A percentile compares a stretch with the other conserved stretches of the same genome.
Evolutionary conservation across 2,113 vertebrate genomes (phyloP).

Genomic region (Solea solea): DNA sequence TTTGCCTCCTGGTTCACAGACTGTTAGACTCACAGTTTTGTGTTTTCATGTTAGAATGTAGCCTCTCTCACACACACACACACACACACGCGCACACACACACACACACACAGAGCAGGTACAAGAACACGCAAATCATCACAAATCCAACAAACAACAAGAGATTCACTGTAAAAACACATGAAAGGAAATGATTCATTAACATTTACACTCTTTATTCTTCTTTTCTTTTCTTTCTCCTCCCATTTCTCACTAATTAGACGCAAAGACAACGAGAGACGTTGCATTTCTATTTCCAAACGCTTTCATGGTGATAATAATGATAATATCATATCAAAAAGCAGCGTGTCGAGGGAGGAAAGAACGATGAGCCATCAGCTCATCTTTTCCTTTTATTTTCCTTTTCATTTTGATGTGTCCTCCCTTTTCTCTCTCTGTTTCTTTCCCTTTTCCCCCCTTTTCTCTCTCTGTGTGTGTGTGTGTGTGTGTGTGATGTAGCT

Average conservation of each 20-base stretch:
- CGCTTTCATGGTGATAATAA: constrained; percentile 57
- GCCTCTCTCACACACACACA: not conserved
- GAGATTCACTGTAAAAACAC: constrained; percentile 55
- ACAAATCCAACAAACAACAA: constrained; percentile 64
- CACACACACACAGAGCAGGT: constrained; percentile 37
- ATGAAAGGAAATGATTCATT: constrained; percentile 78
- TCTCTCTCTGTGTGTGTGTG: constrained; percentile 61
- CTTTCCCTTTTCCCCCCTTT: not conserved
- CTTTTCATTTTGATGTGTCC: constrained; percentile 57
- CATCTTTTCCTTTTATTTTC: constrained; percentile 54
- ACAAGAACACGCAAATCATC: not conserved
- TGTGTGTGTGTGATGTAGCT: constrained; percentile 81
- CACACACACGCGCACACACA: not conserved
- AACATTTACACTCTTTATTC: constrained; percentile 45
- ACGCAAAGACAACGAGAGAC: constrained; percentile 74
- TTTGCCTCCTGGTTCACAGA: constrained; percentile 2
- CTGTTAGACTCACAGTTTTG: constrained; percentile 21
- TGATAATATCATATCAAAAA: constrained; percentile 63
- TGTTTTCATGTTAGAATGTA: constrained; percentile 44
- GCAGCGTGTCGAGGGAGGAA: constrained; percentile 50
- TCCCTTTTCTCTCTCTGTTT: constrained; percentile 26
- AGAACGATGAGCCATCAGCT: constrained; percentile 69
- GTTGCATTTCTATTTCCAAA: constrained; percentile 68
- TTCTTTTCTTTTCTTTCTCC: constrained; percentile 29
- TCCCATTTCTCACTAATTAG: constrained; percentile 74